These are phyloP conservation scores for Chrysogorgia sp. DNA, from an alignment of 92 coral and sea anemone genomes.

Conservation along the genomic window DNA sequence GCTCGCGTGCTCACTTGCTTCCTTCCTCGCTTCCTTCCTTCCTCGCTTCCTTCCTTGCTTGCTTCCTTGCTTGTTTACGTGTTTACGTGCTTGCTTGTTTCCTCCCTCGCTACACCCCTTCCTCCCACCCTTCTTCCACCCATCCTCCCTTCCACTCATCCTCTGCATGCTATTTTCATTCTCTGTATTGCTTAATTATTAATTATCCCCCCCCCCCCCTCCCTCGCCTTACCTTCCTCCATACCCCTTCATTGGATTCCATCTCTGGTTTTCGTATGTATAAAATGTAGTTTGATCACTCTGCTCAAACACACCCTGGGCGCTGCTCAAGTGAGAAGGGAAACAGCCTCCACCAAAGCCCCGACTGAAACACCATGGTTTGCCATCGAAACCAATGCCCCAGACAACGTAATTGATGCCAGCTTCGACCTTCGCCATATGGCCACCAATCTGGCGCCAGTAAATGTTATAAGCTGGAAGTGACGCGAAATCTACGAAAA, in stretches of 20 bases:
- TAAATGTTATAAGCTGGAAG: constrained; percentile 70
- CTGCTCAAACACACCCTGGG: constrained; percentile 74
- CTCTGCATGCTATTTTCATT: too few relatives aligned
- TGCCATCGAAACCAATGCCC: constrained; percentile 91
- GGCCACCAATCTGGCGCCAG: constrained; percentile 98
- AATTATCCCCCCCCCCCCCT: background rate
- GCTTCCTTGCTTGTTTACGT: background rate
- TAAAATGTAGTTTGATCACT: constrained; percentile 76
- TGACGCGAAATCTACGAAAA: constrained; percentile 41
- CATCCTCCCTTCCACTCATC: too few relatives aligned
- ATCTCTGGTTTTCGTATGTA: constrained; percentile 92
- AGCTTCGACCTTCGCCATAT: constrained; percentile 80
- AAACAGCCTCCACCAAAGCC: constrained; percentile 98
- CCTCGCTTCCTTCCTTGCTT: background rate
- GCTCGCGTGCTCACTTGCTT: background rate
- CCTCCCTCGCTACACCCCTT: too few relatives aligned
- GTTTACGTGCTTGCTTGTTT: too few relatives aligned
- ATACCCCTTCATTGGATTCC: constrained; percentile 92
- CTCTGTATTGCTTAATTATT: too few relatives aligned
- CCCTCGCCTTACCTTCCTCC: constrained; percentile 77
- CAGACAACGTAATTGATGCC: constrained; percentile 87
- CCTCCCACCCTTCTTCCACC: too few relatives aligned
- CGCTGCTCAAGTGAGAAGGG: constrained; percentile 73
- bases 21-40: background rate
- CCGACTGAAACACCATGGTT: constrained; percentile 84